Evolutionary conservation across 1,140 invertebrate genomes (phyloP), one percentile per base, ranked within the genome.

Genomic region (Lordiphosa mommai): DNA sequence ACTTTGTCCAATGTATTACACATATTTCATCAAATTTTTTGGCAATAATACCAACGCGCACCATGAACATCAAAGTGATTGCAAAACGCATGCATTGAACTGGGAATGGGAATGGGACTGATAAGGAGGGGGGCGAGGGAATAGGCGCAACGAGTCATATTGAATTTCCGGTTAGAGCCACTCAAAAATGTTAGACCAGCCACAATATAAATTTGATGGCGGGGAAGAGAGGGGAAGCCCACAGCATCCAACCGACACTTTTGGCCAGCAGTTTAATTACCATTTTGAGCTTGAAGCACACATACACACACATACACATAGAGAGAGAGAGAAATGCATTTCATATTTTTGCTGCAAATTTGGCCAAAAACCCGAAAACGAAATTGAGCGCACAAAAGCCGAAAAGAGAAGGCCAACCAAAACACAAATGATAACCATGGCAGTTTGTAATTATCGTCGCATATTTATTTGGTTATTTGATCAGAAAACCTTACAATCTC

Each of bases 221-320:
- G n/a, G n/a, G n/a, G n/a, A n/a, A n/a, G n/a, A n/a, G n/a, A n/a
- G 20, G 38, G 23, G 8, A 8, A 7, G 20, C 48, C 12, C 20
- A 33, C 50, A 43, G 14, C 46, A 37, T 41, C 37, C 52, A 50
- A 49, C 64, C 74, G 40, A 72, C 58, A 59, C 64, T 73, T 73
- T 79, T 65, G 70, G 59, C 64, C 55, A 58, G 52, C 64, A 66
- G 77, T 80, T 79, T 79, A 82, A 79, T 79, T 82, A 79, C 74
- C 70, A 79, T 79, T 79, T 50, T 40, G 61, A 48, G 38, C 53
- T 51, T 17, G 23, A 4, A 27, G 23, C 20, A 4, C 20, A 5
- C 20, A 23, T 6, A 27, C 23, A 38, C 16, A 50, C 43, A 49
- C 30, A 34, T 20, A 30, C 13, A 14, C 13, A 66, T 47, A 68